Evolutionary conservation across 2,888 invertebrate genomes (phyloP).

Genomic region (Oegoconia quadripuncta): DNA sequence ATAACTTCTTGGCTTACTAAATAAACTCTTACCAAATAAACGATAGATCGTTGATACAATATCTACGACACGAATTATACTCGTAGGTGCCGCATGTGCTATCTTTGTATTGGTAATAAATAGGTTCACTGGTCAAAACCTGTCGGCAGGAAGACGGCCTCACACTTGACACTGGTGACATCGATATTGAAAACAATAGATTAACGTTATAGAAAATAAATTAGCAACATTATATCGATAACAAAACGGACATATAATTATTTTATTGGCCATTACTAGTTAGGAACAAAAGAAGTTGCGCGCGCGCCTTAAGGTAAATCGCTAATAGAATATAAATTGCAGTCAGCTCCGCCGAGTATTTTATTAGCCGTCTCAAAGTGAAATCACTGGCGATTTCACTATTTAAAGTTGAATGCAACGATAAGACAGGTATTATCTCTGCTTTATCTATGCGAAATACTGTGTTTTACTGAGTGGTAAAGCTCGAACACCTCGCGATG

Average conservation of each 20-base stretch:
- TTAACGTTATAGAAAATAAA: neutral
- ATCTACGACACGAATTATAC: no score
- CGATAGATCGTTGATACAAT: no score
- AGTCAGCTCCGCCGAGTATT: constrained; percentile 32
- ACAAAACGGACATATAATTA: constrained; percentile 8
- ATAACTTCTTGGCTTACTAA: no score
- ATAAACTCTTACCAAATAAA: no score
- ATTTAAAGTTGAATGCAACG: constrained; percentile 26
- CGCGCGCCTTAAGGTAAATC: constrained; percentile 18
- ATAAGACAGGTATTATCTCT: constrained; percentile 20
- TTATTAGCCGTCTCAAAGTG: constrained; percentile 32
- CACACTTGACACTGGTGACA: no score
- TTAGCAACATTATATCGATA: neutral
- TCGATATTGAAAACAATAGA: neutral
- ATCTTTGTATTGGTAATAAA: no score
- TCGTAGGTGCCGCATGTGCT: no score
- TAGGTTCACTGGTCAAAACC: no score
- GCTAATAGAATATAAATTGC: constrained; percentile 43
- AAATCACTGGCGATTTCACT: constrained; percentile 28
- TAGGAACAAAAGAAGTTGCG: constrained; percentile 25
- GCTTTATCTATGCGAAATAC: constrained; percentile 9
- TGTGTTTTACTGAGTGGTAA: neutral
- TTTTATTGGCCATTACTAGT: constrained; percentile 10
- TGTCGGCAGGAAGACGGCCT: no score
- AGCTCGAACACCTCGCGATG: neutral